Conservation (phyloP, 2,888 invertebrate genomes). For the Chromoteleia sp. region DNA sequence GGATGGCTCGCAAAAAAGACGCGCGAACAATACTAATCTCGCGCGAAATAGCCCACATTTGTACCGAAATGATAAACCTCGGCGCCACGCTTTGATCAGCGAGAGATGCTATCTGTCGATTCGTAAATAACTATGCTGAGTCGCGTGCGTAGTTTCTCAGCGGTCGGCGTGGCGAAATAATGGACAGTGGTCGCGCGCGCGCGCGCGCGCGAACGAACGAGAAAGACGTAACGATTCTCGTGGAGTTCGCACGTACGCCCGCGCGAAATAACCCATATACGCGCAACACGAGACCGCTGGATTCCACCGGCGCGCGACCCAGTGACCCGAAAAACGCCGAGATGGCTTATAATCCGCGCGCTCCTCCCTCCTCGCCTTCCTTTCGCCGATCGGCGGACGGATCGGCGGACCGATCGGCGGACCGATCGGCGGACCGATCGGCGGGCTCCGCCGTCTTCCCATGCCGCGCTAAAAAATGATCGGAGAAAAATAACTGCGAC, state of each 20-base stretch:
- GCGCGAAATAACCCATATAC: conserved; percentile 64
- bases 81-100: conserved; percentile 34
- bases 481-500: conserved; percentile 54
- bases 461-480: conserved; percentile 37
- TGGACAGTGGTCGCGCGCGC: conserved; percentile 38
- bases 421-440: conserved; percentile 12
- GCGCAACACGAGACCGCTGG: conserved; percentile 66
- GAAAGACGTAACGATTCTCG: conserved; percentile 34
- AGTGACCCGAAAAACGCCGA: conserved; percentile 82
- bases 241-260: conserved; percentile 65
- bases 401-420: conserved; percentile 26
- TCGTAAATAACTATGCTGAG: conserved; percentile 47
- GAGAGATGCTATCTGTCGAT: conserved; percentile 41
- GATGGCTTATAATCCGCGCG: conserved; percentile 74
- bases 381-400: conserved; percentile 40
- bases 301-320: conserved; percentile 80
- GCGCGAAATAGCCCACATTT: not conserved
- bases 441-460: conserved; percentile 21
- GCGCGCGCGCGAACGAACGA: conserved; percentile 16
- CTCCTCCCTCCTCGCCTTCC: conserved; percentile 44
- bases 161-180: conserved; percentile 5
- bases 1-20: conserved; percentile 13
- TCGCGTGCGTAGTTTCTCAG: conserved; percentile 54
- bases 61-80: conserved; percentile 35
- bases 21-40: conserved; percentile 35